These are phyloP conservation scores for Melanaphis sacchari DNA, from an alignment of 1,140 invertebrate species.

Conservation along the genomic window DNA sequence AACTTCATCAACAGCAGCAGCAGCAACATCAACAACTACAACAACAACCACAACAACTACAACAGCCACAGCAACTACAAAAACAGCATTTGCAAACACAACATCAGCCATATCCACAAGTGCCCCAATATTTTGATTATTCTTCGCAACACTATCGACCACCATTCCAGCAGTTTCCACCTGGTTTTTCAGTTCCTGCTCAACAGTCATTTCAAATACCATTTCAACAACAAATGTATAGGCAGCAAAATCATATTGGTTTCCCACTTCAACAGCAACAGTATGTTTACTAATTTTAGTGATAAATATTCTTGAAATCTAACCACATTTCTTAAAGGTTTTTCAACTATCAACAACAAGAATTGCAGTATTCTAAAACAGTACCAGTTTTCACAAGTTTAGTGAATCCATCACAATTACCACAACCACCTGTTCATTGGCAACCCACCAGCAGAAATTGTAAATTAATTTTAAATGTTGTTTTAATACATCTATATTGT, in stretches of 20 bases:
- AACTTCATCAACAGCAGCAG: neutral
- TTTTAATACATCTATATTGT: neutral
- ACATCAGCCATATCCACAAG: slow-evolving; percentile 29
- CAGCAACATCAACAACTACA: neutral
- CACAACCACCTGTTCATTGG: slow-evolving; percentile 48
- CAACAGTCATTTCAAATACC: slow-evolving; percentile 5
- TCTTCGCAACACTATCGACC: slow-evolving; percentile 31
- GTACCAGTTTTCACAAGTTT: slow-evolving; percentile 34
- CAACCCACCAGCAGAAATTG: slow-evolving; percentile 24
- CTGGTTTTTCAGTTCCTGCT: neutral
- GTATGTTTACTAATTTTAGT: slow-evolving; percentile 6
- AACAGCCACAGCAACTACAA: neutral
- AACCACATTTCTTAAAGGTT: slow-evolving; percentile 14
- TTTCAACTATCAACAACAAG: slow-evolving; percentile 41
- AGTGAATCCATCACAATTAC: slow-evolving; percentile 44
- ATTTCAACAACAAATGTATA: slow-evolving; percentile 31
- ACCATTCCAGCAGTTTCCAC: slow-evolving; percentile 23
- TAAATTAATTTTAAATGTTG: slow-evolving; percentile 23
- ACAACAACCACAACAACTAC: neutral
- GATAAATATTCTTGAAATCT: neutral
- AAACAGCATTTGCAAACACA: neutral
- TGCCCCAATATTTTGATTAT: slow-evolving; percentile 33
- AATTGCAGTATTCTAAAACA: slow-evolving; percentile 14
- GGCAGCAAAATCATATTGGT: neutral
- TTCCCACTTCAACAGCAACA: slow-evolving; percentile 4